Conservation (phyloP, 2,797 vertebrate genomes). For the Muscicapa comitata region DNA sequence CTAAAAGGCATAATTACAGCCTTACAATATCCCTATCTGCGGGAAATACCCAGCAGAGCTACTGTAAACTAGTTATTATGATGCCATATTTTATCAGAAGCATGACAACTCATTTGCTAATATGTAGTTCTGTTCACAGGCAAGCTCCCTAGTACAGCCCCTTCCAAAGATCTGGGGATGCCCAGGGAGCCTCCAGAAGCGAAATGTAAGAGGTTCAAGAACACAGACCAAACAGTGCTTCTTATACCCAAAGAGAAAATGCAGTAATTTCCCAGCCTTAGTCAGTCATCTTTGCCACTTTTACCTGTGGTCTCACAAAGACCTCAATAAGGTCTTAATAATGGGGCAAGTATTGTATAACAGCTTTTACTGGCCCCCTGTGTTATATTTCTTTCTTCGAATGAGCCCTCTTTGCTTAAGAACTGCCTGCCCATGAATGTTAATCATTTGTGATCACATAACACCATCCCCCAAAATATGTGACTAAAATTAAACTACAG, state of each 20-base stretch:
- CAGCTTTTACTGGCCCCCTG: not conserved
- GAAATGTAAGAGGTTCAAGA: not conserved
- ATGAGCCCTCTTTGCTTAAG: not conserved
- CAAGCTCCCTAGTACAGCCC: not conserved
- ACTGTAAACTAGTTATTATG: not conserved
- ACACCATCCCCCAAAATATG: not conserved
- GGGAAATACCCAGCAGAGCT: not conserved
- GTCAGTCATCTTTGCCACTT: not conserved
- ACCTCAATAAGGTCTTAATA: not conserved
- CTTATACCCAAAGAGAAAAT: not conserved
- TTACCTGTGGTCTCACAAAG: not conserved
- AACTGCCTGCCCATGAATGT: not conserved
- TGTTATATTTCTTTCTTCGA: not conserved
- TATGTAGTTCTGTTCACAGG: not conserved
- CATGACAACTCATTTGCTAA: not conserved
- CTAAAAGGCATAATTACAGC: not conserved
- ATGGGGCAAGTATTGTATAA: not conserved
- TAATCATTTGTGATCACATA: slow-evolving; percentile 7
- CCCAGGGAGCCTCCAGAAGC: not conserved
- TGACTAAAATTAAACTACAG: slow-evolving; percentile 46
- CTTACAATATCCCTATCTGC: not conserved
- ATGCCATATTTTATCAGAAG: not conserved
- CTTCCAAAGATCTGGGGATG: not conserved
- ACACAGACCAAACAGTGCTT: not conserved
- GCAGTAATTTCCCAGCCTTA: not conserved